Evolutionary conservation across 2,888 invertebrate genomes (phyloP), one percentile per base, ranked within the genome.

Genomic region (Colostygia pectinataria): DNA sequence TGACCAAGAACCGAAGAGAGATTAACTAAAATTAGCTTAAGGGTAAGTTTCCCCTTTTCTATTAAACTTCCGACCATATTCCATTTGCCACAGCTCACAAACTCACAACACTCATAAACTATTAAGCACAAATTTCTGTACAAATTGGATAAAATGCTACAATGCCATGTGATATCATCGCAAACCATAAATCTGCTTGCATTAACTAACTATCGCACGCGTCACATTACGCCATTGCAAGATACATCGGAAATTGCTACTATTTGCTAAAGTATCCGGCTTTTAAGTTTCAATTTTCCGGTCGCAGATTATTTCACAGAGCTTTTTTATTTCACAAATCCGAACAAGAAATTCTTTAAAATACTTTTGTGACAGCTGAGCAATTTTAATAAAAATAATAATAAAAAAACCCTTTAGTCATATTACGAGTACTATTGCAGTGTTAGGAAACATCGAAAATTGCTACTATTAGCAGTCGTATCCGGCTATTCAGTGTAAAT

Each of bases 401-500:
- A n/a, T n/a, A n/a, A n/a, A n/a, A n/a, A n/a, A n/a, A n/a, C n/a
- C n/a, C n/a, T n/a, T n/a, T n/a, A n/a, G n/a, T n/a, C n/a, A n/a
- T n/a, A n/a, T n/a, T n/a, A n/a, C n/a, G n/a, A n/a, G n/a, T n/a
- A 13, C 38, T 25, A 25, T 14, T 8, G 14, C 25, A 25, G 36
- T 18, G 14, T n/a, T 6, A 20, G 31, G 13, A 20, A 29, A 29
- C 61, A 65, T 63, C 40, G 34, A 28, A 86, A 84, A 88, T 84
- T 79, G 86, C 82, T 68, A 79, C 83, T 82, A 83, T 86, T 86
- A 80, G 77, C 71, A 68, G 60, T 64, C 65, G 69, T 79, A 81
- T 90, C 89, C 89, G 87, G 89, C 81, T 86, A 87, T 89, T 86
- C 86, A 87, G 79, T 85, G 77, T 83, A 88, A 90, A 89, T 83